phyloP scores from a whole-genome alignment of 2,113 vertebrate species.

The Sylvilagus bachmani region DNA sequence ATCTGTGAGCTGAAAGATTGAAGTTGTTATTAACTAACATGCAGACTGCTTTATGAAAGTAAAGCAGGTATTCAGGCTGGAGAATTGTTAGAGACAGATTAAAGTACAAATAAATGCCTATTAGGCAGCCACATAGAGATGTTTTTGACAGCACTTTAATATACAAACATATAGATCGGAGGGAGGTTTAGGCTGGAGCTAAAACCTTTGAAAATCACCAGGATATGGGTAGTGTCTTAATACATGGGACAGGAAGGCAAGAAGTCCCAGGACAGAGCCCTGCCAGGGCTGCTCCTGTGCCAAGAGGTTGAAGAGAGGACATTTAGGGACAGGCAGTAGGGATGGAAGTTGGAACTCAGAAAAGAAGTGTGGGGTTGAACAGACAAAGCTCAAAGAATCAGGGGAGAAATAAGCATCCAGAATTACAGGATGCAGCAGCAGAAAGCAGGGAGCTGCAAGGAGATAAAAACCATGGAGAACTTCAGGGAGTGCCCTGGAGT shows the following conservation, averaged over 20 bases:
- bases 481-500: too few relatives aligned
- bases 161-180: background rate
- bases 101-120: conserved; percentile 12
- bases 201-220: background rate
- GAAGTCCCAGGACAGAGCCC: background rate
- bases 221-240: background rate
- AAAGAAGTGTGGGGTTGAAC: background rate
- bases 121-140: background rate
- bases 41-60: background rate
- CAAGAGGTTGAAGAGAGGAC: background rate
- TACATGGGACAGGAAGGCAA: background rate
- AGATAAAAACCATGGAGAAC: too few relatives aligned
- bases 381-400: background rate
- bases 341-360: background rate
- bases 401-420: background rate
- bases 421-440: background rate
- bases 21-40: background rate
- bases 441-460: background rate
- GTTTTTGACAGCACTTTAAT: background rate
- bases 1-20: background rate
- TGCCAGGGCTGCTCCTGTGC: background rate
- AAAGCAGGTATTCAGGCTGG: background rate
- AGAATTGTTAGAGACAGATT: background rate
- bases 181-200: too few relatives aligned
- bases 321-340: background rate